phyloP scores from a whole-genome alignment of 2,113 vertebrate genomes.

The Rhynchopsitta pachyrhyncha region DNA sequence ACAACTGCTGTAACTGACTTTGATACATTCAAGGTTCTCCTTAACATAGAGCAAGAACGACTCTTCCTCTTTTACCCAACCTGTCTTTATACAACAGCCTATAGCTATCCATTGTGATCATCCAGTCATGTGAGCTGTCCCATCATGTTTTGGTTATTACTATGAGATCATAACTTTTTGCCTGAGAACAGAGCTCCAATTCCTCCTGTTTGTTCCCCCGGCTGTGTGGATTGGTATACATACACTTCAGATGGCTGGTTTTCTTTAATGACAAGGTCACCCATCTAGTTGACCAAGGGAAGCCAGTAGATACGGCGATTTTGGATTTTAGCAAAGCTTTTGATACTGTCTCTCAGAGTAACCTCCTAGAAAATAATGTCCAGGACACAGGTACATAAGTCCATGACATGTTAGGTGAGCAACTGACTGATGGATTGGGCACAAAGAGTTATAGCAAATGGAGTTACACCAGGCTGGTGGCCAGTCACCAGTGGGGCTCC shows the following conservation, averaged over 20 bases:
- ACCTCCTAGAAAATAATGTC: background rate
- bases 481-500: background rate
- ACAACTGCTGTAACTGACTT: background rate
- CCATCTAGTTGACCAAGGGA: background rate
- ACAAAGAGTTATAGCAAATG: background rate
- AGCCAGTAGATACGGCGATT: background rate
- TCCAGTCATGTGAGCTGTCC: background rate
- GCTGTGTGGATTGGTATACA: background rate
- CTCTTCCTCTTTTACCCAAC: background rate
- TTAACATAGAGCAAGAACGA: background rate
- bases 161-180: background rate
- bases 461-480: background rate
- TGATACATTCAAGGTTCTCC: background rate
- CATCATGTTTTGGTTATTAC: background rate
- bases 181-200: background rate
- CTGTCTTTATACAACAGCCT: background rate
- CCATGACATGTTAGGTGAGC: background rate
- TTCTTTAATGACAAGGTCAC: background rate
- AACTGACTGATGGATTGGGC: background rate
- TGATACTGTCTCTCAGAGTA: background rate
- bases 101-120: background rate
- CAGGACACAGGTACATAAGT: background rate
- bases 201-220: background rate
- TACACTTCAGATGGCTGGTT: background rate
- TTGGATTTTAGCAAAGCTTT: background rate